phyloP scores from a whole-genome alignment of 2,797 vertebrate species.

The Odontamblyopus lacepedii region DNA sequence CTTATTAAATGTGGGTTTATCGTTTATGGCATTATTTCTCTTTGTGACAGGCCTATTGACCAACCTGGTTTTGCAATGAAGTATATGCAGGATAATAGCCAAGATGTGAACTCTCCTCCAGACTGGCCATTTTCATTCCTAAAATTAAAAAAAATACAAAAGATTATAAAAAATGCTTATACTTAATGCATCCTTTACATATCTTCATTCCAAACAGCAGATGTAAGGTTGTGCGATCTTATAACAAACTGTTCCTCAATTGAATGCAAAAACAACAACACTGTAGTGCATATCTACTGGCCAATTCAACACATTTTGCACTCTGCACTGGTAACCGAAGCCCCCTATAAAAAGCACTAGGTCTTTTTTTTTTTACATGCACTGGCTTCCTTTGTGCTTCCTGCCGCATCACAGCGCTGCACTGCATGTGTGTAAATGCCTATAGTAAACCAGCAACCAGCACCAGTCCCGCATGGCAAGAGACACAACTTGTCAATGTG shows the following conservation, averaged over 20 bases:
- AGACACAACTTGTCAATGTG: not conserved
- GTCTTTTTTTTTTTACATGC: conserved; percentile 75
- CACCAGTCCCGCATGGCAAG: conserved; percentile 18
- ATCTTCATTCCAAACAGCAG: not conserved
- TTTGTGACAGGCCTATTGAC: not conserved
- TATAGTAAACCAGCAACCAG: conserved; percentile 37
- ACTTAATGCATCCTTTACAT: not conserved
- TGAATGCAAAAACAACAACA: conserved; percentile 40
- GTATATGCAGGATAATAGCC: conserved; percentile 82
- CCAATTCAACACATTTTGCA: conserved; percentile 50
- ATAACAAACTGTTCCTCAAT: not conserved
- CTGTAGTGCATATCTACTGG: conserved; percentile 59
- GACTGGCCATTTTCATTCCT: conserved; percentile 85
- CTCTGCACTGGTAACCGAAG: conserved; percentile 73
- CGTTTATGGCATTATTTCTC: too few relatives aligned
- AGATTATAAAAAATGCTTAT: not conserved
- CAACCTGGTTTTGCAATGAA: conserved; percentile 87
- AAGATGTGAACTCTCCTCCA: conserved; percentile 83
- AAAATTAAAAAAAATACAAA: conserved; percentile 4
- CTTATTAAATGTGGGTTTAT: too few relatives aligned
- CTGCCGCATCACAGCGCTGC: conserved; percentile 73
- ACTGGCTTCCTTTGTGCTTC: conserved; percentile 82
- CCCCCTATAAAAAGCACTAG: conserved; percentile 80
- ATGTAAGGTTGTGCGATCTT: not conserved
- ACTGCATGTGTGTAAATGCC: conserved; percentile 47